Evolutionary conservation across 2,113 vertebrate genomes (phyloP).

Genomic region (Uropsilus gracilis): DNA sequence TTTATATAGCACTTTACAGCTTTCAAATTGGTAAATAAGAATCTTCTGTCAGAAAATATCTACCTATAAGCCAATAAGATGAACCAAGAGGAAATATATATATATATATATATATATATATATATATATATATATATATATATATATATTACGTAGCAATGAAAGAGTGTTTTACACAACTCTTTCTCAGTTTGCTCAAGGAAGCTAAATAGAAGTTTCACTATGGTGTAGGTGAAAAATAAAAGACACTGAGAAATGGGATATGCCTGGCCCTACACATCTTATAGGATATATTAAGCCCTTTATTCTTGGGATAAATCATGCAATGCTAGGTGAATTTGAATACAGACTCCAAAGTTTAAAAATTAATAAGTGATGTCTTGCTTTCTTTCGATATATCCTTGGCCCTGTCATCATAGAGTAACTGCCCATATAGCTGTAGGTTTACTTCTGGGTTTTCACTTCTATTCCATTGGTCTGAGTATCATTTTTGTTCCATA

Average conservation of each 20-base stretch:
- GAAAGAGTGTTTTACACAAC: not conserved
- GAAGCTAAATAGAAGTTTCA: not conserved
- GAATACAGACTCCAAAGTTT: not conserved
- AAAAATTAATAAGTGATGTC: too few relatives aligned
- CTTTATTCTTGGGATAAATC: not conserved
- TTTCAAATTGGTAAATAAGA: conserved; percentile 23
- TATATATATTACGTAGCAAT: not conserved
- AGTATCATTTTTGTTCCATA: too few relatives aligned
- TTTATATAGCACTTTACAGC: not conserved
- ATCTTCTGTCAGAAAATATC: not conserved
- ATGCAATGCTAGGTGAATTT: not conserved
- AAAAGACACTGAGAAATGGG: not conserved
- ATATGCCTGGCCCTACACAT: not conserved
- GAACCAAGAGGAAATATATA: not conserved
- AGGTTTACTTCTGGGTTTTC: too few relatives aligned
- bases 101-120: too few relatives aligned
- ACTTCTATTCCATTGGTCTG: too few relatives aligned
- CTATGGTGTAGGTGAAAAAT: not conserved
- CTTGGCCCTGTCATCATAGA: too few relatives aligned
- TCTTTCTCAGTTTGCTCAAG: not conserved
- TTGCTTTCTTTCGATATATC: too few relatives aligned
- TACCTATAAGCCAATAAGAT: not conserved
- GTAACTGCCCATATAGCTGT: too few relatives aligned
- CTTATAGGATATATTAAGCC: not conserved
- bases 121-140: too few relatives aligned